A percentile compares a stretch with the other conserved stretches of the same genome.
Evolutionary conservation across 2,113 vertebrate genomes (phyloP).

Genomic region (Tragelaphus buxtoni): DNA sequence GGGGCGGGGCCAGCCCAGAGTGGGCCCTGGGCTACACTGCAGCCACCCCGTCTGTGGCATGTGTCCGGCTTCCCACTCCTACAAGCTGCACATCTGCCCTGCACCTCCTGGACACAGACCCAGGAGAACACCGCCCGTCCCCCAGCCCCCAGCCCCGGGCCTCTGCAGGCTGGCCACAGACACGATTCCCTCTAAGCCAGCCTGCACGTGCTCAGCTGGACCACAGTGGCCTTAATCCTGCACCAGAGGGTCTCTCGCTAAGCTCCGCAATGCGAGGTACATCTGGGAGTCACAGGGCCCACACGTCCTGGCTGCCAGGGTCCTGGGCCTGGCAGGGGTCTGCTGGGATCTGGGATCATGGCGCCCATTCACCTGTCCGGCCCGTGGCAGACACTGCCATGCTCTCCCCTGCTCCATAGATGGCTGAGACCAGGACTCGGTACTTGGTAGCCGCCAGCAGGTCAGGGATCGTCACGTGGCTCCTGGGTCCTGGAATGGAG

Average conservation of each 20-base stretch:
- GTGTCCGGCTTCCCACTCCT: accelerated
- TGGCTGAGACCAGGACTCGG: constrained; percentile 85
- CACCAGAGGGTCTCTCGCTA: background rate
- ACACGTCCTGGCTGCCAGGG: background rate
- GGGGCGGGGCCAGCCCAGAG: background rate
- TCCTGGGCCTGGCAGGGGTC: background rate
- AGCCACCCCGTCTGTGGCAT: background rate
- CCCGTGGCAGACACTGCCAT: constrained; percentile 79
- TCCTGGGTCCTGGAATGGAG: constrained; percentile 83
- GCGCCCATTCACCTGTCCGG: constrained; percentile 82
- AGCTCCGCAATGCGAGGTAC: accelerated
- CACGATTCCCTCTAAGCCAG: background rate
- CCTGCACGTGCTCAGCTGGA: background rate
- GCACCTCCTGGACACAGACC: background rate
- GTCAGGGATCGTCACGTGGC: constrained; percentile 77
- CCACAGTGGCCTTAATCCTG: background rate
- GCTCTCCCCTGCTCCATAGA: constrained; percentile 88
- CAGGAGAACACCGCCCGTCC: accelerated
- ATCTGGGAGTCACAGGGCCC: background rate
- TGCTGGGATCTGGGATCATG: background rate
- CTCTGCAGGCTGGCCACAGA: background rate
- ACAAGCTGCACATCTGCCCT: background rate
- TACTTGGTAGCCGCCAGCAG: constrained; percentile 89
- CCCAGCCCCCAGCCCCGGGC: too few relatives aligned
- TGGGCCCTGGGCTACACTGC: background rate